phyloP scores from a whole-genome alignment of 2,888 invertebrate genomes.

The Caradrina kadenii region DNA sequence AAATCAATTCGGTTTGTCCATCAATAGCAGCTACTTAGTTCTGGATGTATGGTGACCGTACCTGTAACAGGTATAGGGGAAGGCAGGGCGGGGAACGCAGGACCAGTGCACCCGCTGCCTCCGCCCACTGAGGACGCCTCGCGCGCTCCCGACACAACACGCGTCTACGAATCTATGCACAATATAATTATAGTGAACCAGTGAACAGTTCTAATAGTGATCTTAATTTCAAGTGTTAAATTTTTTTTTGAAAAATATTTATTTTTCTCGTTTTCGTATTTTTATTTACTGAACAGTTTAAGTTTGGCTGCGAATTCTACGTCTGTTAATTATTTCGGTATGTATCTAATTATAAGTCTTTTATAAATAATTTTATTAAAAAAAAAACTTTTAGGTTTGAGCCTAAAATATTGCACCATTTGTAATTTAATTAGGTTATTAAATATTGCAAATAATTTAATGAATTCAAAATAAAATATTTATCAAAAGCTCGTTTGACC shows the following conservation, averaged over 20 bases:
- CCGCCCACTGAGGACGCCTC: constrained; percentile 76
- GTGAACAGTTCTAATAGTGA: constrained; percentile 70
- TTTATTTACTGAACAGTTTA: constrained; percentile 32
- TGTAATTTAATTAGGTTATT: no score
- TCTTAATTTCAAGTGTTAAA: constrained; percentile 49
- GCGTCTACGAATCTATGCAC: constrained; percentile 66
- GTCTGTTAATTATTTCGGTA: constrained; percentile 55
- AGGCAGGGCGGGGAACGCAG: constrained; percentile 76
- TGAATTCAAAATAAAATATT: constrained; percentile 17
- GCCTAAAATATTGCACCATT: not conserved
- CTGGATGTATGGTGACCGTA: constrained; percentile 80
- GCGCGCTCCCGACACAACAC: constrained; percentile 68
- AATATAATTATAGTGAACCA: constrained; percentile 67
- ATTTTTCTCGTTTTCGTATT: constrained; percentile 25
- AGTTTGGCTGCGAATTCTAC: constrained; percentile 41
- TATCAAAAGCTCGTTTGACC: constrained; percentile 25
- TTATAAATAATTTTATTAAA: not conserved
- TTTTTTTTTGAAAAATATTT: constrained; percentile 8
- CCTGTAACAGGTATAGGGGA: constrained; percentile 86
- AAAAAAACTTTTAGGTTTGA: not conserved
- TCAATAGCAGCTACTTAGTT: constrained; percentile 88
- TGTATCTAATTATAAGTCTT: constrained; percentile 41
- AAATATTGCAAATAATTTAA: no score
- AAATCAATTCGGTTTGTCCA: constrained; percentile 87
- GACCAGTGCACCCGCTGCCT: constrained; percentile 83